Percentiles rank a stretch among this genome's conserved stretches.
phyloP scores from a whole-genome alignment of 2,888 invertebrate species.

The Troilus luridus region DNA sequence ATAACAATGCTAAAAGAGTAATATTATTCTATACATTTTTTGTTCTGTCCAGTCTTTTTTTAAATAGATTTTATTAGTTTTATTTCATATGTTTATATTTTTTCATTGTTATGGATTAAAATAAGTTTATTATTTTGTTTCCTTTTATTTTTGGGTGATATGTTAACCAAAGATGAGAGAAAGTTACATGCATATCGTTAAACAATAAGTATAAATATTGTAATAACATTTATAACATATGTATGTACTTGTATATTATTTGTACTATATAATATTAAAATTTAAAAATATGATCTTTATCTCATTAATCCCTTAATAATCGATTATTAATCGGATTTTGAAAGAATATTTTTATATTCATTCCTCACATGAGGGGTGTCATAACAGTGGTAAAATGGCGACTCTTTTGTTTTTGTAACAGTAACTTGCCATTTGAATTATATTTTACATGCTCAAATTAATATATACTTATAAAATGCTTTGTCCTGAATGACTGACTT shows the following conservation, averaged over 20 bases:
- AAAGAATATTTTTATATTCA: too few relatives aligned
- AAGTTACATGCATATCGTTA: slow-evolving; percentile 47
- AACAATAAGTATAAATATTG: slow-evolving; percentile 41
- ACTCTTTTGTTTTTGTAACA: too few relatives aligned
- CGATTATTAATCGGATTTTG: too few relatives aligned
- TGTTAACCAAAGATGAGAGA: slow-evolving; percentile 43
- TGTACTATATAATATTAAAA: slow-evolving; percentile 23
- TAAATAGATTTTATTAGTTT: neutral
- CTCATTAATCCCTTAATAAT: neutral
- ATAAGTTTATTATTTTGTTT: slow-evolving; percentile 6
- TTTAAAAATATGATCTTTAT: neutral
- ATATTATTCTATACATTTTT: neutral
- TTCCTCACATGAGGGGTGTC: too few relatives aligned
- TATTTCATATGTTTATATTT: neutral
- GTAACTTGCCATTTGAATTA: too few relatives aligned
- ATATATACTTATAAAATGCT: too few relatives aligned
- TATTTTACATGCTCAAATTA: too few relatives aligned
- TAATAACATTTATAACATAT: slow-evolving; percentile 44
- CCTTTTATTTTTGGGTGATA: slow-evolving; percentile 39
- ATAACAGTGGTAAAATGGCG: too few relatives aligned
- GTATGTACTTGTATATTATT: slow-evolving; percentile 44
- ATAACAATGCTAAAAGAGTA: neutral
- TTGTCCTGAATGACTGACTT: too few relatives aligned
- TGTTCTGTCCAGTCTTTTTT: neutral
- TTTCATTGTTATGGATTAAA: neutral